Base-by-base conservation (phyloP, 2,888 invertebrate genomes). In the Eudemis profundana region DNA sequence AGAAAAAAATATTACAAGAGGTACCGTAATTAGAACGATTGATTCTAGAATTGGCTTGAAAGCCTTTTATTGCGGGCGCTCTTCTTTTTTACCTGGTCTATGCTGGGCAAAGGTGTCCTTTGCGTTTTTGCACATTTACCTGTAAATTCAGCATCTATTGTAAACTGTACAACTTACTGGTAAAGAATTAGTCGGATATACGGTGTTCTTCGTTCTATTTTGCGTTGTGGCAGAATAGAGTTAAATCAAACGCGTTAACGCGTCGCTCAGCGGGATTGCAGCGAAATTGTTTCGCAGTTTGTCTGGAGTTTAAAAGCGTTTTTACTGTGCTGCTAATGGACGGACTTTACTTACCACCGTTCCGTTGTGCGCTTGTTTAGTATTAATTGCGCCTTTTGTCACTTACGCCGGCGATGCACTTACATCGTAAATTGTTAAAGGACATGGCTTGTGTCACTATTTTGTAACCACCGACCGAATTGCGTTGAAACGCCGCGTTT, bases 341-440 rank as follows among this genome's bases (percentile, higher is more conserved):
- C 78, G 81, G 80, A 81, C 82, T 83, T 82, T 83, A 83, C 85
- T 85, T 82, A 79, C 80, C 78, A 78, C 76, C 77, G 77, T 78
- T 78, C 78, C 79, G 80, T 78, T 79, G 74, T 75, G 75, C 78
- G 83, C 83, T 84, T 86, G 85, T 85, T 87, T 85, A 82, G 81
- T 86, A 87, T 87, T 89, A 87, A 87, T 89, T 89, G 86, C 85
- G 84, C 84, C 86, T 88, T 87, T 89, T 86, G 87, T 87, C 85
- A 84, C 83, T 76, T 78, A 76, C 85, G 84, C 82, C 81, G 81
- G 78, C 78, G 79, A 77, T 69, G 72, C 74, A 74, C 70, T 69
- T 70, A 53, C 40, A 46, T 47, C 59, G 59, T 65, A 59, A 60
- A 65, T 65, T 65, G 65, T 47, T 59, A 51, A 64, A 59, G 65